Conservation (phyloP, 92 coral and sea anemone genomes). For the Hydrozoanthus gracilis region DNA sequence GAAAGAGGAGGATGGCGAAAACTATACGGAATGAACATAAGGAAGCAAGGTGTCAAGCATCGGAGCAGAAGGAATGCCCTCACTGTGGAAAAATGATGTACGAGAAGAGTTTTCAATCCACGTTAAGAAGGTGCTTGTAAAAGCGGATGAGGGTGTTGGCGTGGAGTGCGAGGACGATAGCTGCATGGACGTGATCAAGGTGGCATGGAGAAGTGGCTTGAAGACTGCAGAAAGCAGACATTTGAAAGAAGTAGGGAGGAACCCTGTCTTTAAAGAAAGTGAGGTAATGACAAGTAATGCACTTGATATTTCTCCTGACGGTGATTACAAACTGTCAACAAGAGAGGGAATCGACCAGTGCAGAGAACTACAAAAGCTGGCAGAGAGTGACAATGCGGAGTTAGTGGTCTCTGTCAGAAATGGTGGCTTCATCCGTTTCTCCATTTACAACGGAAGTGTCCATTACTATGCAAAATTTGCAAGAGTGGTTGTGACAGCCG, state of each 20-base stretch:
- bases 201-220: conserved; percentile 73
- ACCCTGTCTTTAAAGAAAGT: conserved; percentile 32
- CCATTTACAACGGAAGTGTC: conserved; percentile 64
- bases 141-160: background rate
- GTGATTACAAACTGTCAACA: conserved; percentile 33
- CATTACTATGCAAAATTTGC: conserved; percentile 56
- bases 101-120: conserved; percentile 60
- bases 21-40: background rate
- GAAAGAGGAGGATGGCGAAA: conserved; percentile 4
- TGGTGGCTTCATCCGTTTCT: conserved; percentile 61
- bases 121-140: conserved; percentile 48
- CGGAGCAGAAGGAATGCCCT: conserved; percentile 40
- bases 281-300: conserved; percentile 16
- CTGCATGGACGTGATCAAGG: conserved; percentile 58
- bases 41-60: background rate
- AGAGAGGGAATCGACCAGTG: conserved; percentile 22
- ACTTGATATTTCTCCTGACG: conserved; percentile 52
- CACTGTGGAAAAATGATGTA: conserved; percentile 61
- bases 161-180: conserved; percentile 47
- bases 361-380: background rate
- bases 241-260: conserved; percentile 48
- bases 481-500: conserved; percentile 1
- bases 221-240: conserved; percentile 58
- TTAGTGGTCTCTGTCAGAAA: conserved; percentile 39
- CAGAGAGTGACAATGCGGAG: conserved; percentile 19